Conservation (phyloP, 2,113 vertebrate species). For the Dipodomys ordii region DNA sequence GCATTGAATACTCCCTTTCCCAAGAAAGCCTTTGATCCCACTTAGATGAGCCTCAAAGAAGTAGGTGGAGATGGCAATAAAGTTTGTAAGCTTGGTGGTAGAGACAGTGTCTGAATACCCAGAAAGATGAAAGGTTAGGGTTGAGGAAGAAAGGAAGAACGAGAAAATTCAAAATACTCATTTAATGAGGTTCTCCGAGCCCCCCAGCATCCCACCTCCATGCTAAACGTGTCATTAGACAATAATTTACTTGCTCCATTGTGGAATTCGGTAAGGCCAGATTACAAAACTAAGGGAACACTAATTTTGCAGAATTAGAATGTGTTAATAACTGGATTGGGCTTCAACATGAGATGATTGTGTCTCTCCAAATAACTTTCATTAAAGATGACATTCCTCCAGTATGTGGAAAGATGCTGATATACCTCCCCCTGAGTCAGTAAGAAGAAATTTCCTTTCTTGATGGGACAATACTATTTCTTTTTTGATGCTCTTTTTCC, state of each 20-base stretch:
- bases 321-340: not conserved
- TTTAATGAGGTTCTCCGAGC: not conserved
- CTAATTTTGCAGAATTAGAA: conserved; percentile 16
- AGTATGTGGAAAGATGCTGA: not conserved
- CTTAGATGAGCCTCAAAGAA: not conserved
- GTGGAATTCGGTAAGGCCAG: conserved; percentile 10
- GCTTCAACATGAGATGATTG: not conserved
- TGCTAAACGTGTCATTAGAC: not conserved
- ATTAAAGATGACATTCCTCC: not conserved
- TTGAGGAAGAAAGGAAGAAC: not conserved
- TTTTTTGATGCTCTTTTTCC: conserved; percentile 95
- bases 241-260: conserved; percentile 1
- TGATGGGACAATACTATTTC: conserved; percentile 85
- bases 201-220: not conserved
- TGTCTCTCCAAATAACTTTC: not conserved
- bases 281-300: conserved; percentile 31
- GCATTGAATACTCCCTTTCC: not conserved
- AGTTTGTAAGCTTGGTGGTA: conserved; percentile 38
- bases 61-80: not conserved
- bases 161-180: not conserved
- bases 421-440: conserved; percentile 6
- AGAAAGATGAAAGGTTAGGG: conserved; percentile 7
- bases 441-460: not conserved
- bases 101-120: not conserved
- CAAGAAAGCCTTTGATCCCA: not conserved